These are phyloP conservation scores for Apostichopus japonicus DNA, from an alignment of 35 echinoderm and acorn worm species.

Conservation along the genomic window DNA sequence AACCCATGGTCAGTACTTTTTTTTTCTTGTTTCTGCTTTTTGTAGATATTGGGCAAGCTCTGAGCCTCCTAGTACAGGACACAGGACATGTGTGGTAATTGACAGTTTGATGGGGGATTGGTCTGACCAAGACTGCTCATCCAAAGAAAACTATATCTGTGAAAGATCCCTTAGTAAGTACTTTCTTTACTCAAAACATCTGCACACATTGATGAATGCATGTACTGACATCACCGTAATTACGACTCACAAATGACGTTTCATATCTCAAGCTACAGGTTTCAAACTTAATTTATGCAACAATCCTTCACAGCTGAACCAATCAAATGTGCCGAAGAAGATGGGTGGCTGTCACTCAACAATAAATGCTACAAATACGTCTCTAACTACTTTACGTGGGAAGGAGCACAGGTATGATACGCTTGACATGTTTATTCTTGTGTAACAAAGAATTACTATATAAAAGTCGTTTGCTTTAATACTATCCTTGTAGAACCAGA, in stretches of 20 bases:
- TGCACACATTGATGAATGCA: neutral
- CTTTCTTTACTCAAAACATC: neutral
- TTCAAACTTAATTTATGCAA: no score
- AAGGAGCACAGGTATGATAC: conserved; percentile 45
- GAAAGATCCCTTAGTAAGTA: conserved; percentile 53
- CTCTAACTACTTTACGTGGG: conserved; percentile 10
- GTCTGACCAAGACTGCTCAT: conserved; percentile 24
- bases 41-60: conserved; percentile 47
- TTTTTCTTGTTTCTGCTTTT: neutral
- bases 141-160: conserved; percentile 37
- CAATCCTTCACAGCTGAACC: conserved; percentile 33
- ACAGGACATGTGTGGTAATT: conserved; percentile 28
- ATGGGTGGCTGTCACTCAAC: conserved; percentile 58
- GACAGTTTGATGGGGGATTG: conserved; percentile 39
- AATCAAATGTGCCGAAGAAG: conserved; percentile 60
- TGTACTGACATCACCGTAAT: neutral
- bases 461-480: no score
- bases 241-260: no score
- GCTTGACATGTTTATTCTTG: no score
- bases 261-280: no score
- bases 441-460: no score
- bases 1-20: neutral
- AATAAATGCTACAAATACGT: conserved; percentile 60
- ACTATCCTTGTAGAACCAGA: no score
- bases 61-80: conserved; percentile 9